phyloP scores from a whole-genome alignment of 2,113 vertebrate species.

The Sinocyclocheilus grahami region DNA sequence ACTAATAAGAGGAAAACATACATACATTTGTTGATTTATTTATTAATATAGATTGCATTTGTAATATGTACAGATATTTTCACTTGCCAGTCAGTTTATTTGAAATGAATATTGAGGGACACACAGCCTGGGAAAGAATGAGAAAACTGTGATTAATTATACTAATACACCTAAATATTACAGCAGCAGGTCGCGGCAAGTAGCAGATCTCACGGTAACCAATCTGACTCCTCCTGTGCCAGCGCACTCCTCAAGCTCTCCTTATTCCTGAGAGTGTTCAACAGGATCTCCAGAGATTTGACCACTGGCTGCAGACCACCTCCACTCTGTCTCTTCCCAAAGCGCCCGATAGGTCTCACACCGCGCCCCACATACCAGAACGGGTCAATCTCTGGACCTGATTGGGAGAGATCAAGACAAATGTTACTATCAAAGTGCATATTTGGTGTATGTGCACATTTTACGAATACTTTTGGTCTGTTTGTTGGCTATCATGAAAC shows the following conservation, averaged over 20 bases:
- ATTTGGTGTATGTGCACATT: neutral
- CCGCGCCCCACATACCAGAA: conserved; percentile 90
- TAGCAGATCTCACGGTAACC: conserved; percentile 71
- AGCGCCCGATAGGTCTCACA: conserved; percentile 87
- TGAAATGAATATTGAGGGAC: conserved; percentile 39
- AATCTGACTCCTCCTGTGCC: conserved; percentile 63
- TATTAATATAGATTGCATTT: conserved; percentile 72
- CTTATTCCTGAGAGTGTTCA: conserved; percentile 75
- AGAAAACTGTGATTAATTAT: neutral
- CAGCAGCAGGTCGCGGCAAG: neutral
- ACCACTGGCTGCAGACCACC: conserved; percentile 66
- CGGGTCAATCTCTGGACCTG: conserved; percentile 89
- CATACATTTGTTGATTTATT: conserved; percentile 69
- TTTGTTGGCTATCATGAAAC: neutral
- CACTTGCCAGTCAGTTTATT: conserved; percentile 49
- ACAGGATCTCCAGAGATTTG: conserved; percentile 73
- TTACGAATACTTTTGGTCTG: neutral
- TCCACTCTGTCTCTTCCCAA: conserved; percentile 84
- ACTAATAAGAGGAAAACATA: neutral
- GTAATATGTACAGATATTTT: conserved; percentile 64
- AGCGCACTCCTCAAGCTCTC: conserved; percentile 62
- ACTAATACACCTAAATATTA: conserved; percentile 22
- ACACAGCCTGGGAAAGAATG: conserved; percentile 38
- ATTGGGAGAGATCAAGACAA: conserved; percentile 50
- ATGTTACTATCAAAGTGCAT: neutral